Percentiles rank a stretch among this genome's conserved stretches.
Evolutionary conservation across 2,888 invertebrate genomes (phyloP).

Genomic region (Ennomos quercinarius): DNA sequence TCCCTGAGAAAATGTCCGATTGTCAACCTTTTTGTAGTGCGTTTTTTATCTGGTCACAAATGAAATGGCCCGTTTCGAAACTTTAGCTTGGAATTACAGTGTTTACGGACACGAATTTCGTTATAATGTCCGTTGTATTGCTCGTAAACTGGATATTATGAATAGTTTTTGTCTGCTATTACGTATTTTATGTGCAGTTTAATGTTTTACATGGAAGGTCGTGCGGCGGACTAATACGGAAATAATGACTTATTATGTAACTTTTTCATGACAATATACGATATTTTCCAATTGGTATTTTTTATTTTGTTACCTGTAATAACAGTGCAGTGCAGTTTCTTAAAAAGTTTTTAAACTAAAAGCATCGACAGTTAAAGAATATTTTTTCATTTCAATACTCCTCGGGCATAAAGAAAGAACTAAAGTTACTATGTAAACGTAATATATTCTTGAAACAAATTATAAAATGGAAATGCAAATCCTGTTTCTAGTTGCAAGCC

Average conservation of each 20-base stretch:
- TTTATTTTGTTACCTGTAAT: no score
- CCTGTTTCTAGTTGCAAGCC: conserved; percentile 19
- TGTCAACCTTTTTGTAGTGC: conserved; percentile 75
- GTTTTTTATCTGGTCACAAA: conserved; percentile 62
- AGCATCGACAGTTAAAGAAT: no score
- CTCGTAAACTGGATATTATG: conserved; percentile 54
- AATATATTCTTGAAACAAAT: conserved; percentile 4
- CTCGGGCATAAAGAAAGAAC: no score
- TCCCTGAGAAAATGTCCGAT: conserved; percentile 83
- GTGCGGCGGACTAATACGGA: not conserved
- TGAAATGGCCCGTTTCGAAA: conserved; percentile 69
- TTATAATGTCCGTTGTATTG: conserved; percentile 56
- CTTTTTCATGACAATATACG: not conserved
- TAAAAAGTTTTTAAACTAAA: no score
- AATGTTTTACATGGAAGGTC: conserved; percentile 29
- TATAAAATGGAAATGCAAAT: conserved; percentile 14
- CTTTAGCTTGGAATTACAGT: conserved; percentile 63
- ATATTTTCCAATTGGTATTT: no score
- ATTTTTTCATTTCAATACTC: no score
- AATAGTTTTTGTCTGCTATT: conserved; percentile 51
- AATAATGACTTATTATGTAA: not conserved
- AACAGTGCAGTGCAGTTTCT: no score
- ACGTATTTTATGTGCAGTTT: conserved; percentile 43
- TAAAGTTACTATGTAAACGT: no score
- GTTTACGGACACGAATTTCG: conserved; percentile 59